These are phyloP conservation scores for Beris morrisii DNA, from an alignment of 2,888 invertebrate genomes.

Conservation along the genomic window DNA sequence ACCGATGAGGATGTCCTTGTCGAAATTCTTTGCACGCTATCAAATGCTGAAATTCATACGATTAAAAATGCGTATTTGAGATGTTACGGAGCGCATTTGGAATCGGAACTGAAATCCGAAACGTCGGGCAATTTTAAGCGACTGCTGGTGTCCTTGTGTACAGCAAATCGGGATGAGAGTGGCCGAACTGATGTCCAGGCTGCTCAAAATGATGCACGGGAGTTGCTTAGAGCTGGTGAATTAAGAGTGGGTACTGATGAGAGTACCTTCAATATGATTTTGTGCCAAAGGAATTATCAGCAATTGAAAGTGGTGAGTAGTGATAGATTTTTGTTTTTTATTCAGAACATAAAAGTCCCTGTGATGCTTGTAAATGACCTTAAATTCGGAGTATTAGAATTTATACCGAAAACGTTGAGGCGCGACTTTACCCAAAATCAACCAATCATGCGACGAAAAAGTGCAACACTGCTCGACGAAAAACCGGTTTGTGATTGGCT, in stretches of 20 bases:
- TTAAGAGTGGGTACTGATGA: slow-evolving; percentile 77
- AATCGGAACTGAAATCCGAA: slow-evolving; percentile 81
- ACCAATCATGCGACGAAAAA: no score
- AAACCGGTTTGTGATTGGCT: no score
- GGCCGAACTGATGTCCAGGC: slow-evolving; percentile 68
- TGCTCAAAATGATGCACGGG: slow-evolving; percentile 81
- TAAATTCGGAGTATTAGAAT: no score
- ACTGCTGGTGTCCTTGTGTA: slow-evolving; percentile 81
- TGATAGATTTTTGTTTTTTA: slow-evolving; percentile 48
- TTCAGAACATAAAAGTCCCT: slow-evolving; percentile 41
- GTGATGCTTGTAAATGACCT: no score
- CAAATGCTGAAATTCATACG: slow-evolving; percentile 79
- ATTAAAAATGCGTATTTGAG: slow-evolving; percentile 77
- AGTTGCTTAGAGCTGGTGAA: slow-evolving; percentile 75
- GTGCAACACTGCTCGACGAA: no score
- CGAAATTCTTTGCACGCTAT: slow-evolving; percentile 85
- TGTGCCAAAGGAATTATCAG: slow-evolving; percentile 75
- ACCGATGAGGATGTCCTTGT: slow-evolving; percentile 85
- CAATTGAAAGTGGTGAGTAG: slow-evolving; percentile 58
- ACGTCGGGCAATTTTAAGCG: slow-evolving; percentile 91
- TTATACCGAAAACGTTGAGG: no score
- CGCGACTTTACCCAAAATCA: no score
- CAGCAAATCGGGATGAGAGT: slow-evolving; percentile 72
- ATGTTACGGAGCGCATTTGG: slow-evolving; percentile 77
- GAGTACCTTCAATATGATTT: slow-evolving; percentile 79